Base-by-base conservation (phyloP, 1,140 invertebrate genomes). In the Thaumatotibia leucotreta region DNA sequence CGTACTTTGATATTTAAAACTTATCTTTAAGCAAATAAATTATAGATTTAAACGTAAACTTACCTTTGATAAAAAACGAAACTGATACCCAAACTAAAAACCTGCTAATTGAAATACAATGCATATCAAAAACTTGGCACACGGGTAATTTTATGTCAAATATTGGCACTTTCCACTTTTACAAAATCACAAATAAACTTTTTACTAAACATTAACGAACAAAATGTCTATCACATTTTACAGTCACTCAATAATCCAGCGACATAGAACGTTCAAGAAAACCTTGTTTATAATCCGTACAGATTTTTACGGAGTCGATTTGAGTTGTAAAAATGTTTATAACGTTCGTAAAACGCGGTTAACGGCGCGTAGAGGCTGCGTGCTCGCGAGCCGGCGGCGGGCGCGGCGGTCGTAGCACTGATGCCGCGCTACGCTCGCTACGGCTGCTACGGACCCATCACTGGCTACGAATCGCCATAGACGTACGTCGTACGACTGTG, bases 301-400 rank as follows among this genome's bases (percentile, higher is more conserved):
- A 58, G 52, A 58, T 58, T 58, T 58, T 58, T 31, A 58, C 52
- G 22, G 22, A 27, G 52, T 71, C 61, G 66, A 68, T 64, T 71
- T 73, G 70, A 61, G 76, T 78, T 77, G 77, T 82, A 83, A 84
- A 58, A 84, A 71, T 75, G 74, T 88, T 85, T 86, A 88, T 74
- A 72, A 69, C 72, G 66, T 80, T 75, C 76, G 76, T 85, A 84
- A 82, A 84, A 79, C 74, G 70, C 75, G 76, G 67, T 84, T 85
- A 82, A 84, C 76, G 80, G 71, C 69, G 69, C 76, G 66, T 74
- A 64, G 71, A 77, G 80, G 74, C 75, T 77, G 66, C 72, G 65
- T 61, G 63, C 54, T 35, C 35, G 39, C 64, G 35, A 64, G 66
- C 67, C 65, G 32, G 73, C 81, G 73, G 67, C 77, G 68, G 67